These are phyloP conservation scores for Menidia menidia DNA, from an alignment of 2,797 vertebrate genomes.

Conservation along the genomic window DNA sequence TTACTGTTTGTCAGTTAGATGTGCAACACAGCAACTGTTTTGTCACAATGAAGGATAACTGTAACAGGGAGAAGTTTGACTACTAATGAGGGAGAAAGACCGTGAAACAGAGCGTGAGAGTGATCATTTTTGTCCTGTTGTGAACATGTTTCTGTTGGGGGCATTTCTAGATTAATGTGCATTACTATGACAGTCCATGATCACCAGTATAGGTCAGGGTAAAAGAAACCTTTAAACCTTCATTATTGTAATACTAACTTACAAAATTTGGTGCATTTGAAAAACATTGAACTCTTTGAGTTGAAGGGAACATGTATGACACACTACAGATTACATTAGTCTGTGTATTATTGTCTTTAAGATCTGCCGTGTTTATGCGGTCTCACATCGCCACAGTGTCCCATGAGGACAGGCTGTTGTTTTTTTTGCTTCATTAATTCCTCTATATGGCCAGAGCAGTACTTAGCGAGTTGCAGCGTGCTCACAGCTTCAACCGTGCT, in stretches of 20 bases:
- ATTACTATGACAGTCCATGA: not conserved
- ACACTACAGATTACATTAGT: slow-evolving; percentile 4
- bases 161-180: not conserved
- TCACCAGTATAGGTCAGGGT: not conserved
- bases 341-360: slow-evolving; percentile 20
- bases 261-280: slow-evolving; percentile 1
- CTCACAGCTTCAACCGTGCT: slow-evolving; percentile 40
- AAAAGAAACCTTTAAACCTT: not conserved
- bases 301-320: not conserved
- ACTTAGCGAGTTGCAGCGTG: slow-evolving; percentile 46
- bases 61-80: slow-evolving; percentile 16
- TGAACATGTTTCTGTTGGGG: not conserved
- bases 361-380: slow-evolving; percentile 23
- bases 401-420: slow-evolving; percentile 39
- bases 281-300: not conserved
- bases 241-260: not conserved
- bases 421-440: slow-evolving; percentile 61
- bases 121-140: not conserved
- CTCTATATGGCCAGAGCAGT: slow-evolving; percentile 50
- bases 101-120: slow-evolving; percentile 15
- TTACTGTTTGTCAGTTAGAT: slow-evolving; percentile 12
- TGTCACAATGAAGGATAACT: not conserved
- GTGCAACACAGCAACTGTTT: slow-evolving; percentile 9
- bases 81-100: slow-evolving; percentile 23
- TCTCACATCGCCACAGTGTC: slow-evolving; percentile 26